phyloP scores from a whole-genome alignment of 2,113 vertebrate species.

The Cebus imitator region DNA sequence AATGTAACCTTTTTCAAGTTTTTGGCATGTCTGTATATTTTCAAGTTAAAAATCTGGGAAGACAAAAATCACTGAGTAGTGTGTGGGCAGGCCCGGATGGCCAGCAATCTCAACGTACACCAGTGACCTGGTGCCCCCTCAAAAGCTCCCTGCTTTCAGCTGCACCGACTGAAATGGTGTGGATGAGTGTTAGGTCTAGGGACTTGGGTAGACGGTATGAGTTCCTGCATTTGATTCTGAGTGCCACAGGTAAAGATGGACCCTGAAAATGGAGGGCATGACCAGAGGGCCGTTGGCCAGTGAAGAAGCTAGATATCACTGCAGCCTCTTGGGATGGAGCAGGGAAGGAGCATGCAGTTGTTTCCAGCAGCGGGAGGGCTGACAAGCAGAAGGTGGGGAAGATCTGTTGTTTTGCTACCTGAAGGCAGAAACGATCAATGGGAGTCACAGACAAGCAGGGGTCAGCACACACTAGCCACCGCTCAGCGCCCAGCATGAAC shows the following conservation, averaged over 20 bases:
- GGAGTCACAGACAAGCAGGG: not conserved
- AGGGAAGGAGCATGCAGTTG: not conserved
- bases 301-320: not conserved
- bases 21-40: not conserved
- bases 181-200: not conserved
- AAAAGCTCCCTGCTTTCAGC: not conserved
- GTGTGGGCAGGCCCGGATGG: not conserved
- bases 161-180: not conserved
- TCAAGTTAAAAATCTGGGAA: not conserved
- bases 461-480: not conserved
- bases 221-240: not conserved
- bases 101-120: not conserved
- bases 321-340: not conserved
- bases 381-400: not conserved
- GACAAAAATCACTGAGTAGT: not conserved
- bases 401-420: too few species aligned
- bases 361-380: not conserved
- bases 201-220: not conserved
- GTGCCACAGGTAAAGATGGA: fast-evolving
- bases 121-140: not conserved
- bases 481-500: fast-evolving
- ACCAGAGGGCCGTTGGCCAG: too few species aligned
- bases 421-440: not conserved
- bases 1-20: not conserved
- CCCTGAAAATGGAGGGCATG: not conserved